These are phyloP conservation scores for Tachina grossa DNA, from an alignment of 2,888 invertebrate species.

Conservation along the genomic window DNA sequence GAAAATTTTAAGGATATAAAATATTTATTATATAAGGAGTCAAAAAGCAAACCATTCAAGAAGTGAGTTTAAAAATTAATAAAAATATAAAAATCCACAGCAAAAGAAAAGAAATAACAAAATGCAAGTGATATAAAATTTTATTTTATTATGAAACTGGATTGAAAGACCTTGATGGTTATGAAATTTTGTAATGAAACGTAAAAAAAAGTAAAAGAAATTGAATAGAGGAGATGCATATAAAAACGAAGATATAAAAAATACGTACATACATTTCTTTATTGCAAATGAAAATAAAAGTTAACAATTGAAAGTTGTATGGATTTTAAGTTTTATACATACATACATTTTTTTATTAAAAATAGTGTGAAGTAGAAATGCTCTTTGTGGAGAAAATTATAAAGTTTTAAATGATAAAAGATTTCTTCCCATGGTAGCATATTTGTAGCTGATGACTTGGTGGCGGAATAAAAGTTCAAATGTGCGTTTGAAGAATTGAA, in stretches of 20 bases:
- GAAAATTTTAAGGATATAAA: conserved; percentile 62
- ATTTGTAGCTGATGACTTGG: no score
- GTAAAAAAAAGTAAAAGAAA: conserved; percentile 51
- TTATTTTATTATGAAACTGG: conserved; percentile 48
- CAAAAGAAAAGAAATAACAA: conserved; percentile 24
- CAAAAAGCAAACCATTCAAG: conserved; percentile 43
- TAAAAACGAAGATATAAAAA: conserved; percentile 17
- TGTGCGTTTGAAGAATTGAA: no score
- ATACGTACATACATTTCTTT: neutral
- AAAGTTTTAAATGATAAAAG: no score
- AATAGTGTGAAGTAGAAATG: neutral
- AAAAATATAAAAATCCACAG: conserved; percentile 29
- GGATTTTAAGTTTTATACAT: neutral
- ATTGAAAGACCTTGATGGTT: conserved; percentile 56
- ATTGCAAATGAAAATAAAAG: conserved; percentile 4
- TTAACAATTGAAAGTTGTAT: conserved; percentile 10
- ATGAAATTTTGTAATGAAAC: conserved; percentile 48
- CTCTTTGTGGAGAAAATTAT: no score
- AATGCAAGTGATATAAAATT: conserved; percentile 44
- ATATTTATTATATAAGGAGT: conserved; percentile 66
- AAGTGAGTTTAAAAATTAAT: conserved; percentile 63
- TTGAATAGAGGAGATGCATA: conserved; percentile 29
- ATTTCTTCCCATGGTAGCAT: no score
- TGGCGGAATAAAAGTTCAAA: no score
- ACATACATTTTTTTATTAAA: neutral